Conservation (phyloP, 2,888 invertebrate species). For the Fragum fragum region DNA sequence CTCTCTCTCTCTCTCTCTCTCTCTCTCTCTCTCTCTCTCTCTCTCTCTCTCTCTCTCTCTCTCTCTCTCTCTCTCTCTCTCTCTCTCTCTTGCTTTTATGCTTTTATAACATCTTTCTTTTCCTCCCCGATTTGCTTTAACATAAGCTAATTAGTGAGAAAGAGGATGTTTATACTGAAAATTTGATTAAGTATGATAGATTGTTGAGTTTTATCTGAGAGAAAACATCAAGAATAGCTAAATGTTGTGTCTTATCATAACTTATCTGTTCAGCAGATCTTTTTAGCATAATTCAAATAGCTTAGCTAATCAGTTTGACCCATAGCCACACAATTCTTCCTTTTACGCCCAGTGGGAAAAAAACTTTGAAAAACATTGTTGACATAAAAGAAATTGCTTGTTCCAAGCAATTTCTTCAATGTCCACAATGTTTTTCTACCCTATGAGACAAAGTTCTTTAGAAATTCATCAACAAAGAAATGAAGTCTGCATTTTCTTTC, state of each 20-base stretch:
- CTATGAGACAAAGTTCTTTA: too few relatives aligned
- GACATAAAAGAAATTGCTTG: too few relatives aligned
- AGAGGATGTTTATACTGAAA: neutral
- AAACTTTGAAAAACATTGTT: too few relatives aligned
- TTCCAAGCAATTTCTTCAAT: too few relatives aligned
- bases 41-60: conserved; percentile 9
- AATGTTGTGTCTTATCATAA: neutral
- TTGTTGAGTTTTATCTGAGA: neutral
- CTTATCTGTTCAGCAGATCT: neutral
- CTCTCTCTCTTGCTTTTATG: too few relatives aligned
- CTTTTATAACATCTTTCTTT: neutral
- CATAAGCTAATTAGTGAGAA: neutral
- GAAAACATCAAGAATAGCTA: neutral
- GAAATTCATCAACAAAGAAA: too few relatives aligned
- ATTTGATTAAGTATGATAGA: too few relatives aligned
- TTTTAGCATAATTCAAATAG: neutral
- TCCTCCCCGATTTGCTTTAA: neutral
- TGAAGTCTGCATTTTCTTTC: too few relatives aligned
- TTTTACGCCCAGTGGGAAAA: too few relatives aligned
- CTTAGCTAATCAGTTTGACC: too few relatives aligned
- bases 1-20: neutral
- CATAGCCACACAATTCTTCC: too few relatives aligned
- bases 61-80: neutral
- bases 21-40: conserved; percentile 10
- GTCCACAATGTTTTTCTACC: too few relatives aligned